Conservation (phyloP, 1,140 invertebrate species). For the Drosophila miranda region DNA sequence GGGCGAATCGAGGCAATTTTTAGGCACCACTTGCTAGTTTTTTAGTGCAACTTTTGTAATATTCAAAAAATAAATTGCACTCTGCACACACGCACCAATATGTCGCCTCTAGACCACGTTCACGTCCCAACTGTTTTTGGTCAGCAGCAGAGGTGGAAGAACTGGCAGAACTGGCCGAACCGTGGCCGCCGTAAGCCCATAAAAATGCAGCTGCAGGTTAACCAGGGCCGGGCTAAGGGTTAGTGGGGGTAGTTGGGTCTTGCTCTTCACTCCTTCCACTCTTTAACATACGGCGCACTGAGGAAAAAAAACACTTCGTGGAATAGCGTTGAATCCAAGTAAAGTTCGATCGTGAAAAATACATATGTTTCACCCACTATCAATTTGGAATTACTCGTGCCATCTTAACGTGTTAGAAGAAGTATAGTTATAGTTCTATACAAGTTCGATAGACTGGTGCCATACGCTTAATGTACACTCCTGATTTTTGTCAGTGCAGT, state of each 20-base stretch:
- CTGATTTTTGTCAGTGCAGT: too few relatives aligned
- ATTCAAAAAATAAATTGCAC: constrained; percentile 11
- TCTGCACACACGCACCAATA: constrained; percentile 33
- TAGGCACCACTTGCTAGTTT: constrained; percentile 2
- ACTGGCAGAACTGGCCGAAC: constrained; percentile 17
- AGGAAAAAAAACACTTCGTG: background rate
- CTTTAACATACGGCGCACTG: background rate
- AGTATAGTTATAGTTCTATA: too few relatives aligned
- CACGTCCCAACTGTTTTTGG: constrained; percentile 54
- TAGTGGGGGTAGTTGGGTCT: constrained; percentile 39
- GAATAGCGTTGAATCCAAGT: background rate
- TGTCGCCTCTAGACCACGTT: constrained; percentile 41
- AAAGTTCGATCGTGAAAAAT: too few relatives aligned
- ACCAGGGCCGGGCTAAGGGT: constrained; percentile 14
- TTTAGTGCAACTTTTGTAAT: constrained; percentile 11
- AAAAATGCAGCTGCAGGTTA: constrained; percentile 65
- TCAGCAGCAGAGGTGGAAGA: constrained; percentile 7
- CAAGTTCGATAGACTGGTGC: too few relatives aligned
- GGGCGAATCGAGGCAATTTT: constrained; percentile 4
- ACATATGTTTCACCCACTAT: too few relatives aligned
- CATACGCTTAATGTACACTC: too few relatives aligned
- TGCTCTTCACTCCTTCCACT: constrained; percentile 32
- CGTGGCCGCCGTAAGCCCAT: constrained; percentile 58
- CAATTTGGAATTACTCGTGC: too few relatives aligned
- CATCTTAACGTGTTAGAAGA: too few relatives aligned